These are phyloP conservation scores for Ageneiosus marmoratus DNA, from an alignment of 2,113 vertebrate species.

Conservation along the genomic window DNA sequence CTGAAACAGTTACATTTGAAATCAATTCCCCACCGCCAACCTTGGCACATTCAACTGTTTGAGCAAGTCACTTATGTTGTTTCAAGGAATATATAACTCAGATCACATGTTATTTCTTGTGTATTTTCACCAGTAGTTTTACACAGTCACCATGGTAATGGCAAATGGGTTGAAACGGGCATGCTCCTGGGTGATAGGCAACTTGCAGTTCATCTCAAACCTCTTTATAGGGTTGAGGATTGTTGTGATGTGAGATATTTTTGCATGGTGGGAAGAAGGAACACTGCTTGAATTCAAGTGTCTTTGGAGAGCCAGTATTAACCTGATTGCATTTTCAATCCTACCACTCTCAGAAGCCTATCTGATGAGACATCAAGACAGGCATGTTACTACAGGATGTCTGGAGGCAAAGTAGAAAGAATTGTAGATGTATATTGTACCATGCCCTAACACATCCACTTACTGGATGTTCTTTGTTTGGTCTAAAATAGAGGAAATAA, in stretches of 20 bases:
- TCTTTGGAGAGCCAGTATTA: background rate
- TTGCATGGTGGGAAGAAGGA: background rate
- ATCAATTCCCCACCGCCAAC: conserved; percentile 12
- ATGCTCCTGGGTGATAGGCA: background rate
- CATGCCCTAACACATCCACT: background rate
- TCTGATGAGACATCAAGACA: background rate
- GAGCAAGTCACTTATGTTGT: background rate
- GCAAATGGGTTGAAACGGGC: background rate
- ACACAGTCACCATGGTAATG: background rate
- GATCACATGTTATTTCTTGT: background rate
- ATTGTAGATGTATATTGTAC: background rate
- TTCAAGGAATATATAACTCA: background rate
- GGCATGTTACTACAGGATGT: background rate
- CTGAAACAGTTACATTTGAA: conserved; percentile 2
- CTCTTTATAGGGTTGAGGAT: conserved; percentile 5
- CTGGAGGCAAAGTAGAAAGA: background rate
- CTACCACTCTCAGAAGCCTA: background rate
- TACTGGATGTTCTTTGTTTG: background rate
- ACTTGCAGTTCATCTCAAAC: conserved; percentile 1
- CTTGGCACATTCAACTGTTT: background rate
- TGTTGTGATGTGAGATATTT: conserved; percentile 2
- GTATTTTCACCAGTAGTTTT: background rate
- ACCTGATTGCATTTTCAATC: conserved; percentile 30
- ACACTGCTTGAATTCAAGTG: background rate
- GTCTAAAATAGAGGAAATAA: background rate